Evolutionary conservation across 2,113 vertebrate genomes (phyloP).

Genomic region (Saccopteryx leptura): DNA sequence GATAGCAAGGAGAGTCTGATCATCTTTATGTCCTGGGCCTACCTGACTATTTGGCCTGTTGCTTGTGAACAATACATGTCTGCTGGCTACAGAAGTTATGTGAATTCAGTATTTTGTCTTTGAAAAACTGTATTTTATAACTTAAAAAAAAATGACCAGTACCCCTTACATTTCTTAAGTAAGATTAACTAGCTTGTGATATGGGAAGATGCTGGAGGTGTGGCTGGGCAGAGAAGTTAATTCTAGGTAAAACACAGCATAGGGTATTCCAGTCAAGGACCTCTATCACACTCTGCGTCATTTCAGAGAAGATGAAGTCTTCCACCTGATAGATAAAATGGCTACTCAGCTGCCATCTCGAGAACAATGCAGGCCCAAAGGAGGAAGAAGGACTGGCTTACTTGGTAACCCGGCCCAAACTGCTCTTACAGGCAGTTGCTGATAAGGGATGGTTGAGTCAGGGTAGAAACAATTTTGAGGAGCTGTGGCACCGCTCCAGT

Average conservation of each 20-base stretch:
- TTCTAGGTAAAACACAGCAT: neutral
- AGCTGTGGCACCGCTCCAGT: no score
- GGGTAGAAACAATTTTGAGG: no score
- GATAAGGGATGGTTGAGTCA: no score
- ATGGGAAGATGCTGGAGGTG: neutral
- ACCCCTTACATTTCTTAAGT: neutral
- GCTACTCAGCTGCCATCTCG: no score
- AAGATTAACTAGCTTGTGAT: neutral
- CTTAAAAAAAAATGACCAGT: neutral
- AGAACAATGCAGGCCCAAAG: no score
- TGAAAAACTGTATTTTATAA: neutral
- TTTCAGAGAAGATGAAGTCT: neutral
- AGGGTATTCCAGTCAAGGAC: neutral
- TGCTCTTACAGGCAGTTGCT: no score
- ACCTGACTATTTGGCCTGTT: neutral
- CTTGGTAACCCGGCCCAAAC: no score
- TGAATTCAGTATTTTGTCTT: neutral
- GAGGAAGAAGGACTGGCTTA: no score
- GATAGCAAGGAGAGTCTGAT: no score
- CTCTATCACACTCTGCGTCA: accelerated
- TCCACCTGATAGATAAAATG: no score
- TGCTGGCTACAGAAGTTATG: neutral
- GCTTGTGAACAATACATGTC: neutral
- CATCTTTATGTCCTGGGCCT: accelerated
- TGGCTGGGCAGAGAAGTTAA: neutral